Percentiles rank a stretch among this genome's conserved stretches.
These are phyloP conservation scores for Crenuchus spilurus DNA, from an alignment of 2,797 vertebrate genomes.

Conservation along the genomic window DNA sequence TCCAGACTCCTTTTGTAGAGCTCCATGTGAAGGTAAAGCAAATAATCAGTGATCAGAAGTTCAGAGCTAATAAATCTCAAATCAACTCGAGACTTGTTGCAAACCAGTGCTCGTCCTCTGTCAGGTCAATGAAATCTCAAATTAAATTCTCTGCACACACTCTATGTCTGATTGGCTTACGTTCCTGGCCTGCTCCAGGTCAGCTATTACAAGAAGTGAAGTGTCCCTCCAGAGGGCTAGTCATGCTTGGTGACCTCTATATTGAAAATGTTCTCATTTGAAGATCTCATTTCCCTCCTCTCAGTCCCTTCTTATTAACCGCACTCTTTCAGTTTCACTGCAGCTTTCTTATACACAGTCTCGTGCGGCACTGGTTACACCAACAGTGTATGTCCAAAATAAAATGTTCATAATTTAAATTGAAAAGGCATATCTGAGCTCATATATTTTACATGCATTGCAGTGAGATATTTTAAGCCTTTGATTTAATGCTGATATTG, in stretches of 20 bases:
- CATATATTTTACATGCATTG: no score
- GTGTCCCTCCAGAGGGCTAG: not conserved
- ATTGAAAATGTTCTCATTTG: not conserved
- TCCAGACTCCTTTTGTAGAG: not conserved
- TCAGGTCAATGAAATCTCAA: slow-evolving; percentile 2
- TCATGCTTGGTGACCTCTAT: not conserved
- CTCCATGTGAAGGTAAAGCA: not conserved
- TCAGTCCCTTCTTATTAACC: not conserved
- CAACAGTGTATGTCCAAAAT: no score
- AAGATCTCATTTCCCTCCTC: not conserved
- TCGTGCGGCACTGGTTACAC: no score
- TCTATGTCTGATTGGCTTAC: not conserved
- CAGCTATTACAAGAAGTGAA: not conserved
- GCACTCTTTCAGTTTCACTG: not conserved
- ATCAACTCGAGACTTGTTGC: not conserved
- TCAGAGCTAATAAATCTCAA: not conserved
- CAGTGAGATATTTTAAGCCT: no score
- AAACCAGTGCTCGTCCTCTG: not conserved
- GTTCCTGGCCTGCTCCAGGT: not conserved
- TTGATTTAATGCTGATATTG: no score
- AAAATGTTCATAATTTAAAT: no score
- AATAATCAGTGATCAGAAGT: not conserved
- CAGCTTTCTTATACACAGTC: no score
- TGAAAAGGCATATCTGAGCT: no score
- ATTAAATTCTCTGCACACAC: slow-evolving; percentile 1